These are phyloP conservation scores for Serinus canaria DNA, from an alignment of 2,113 vertebrate species.

Conservation along the genomic window DNA sequence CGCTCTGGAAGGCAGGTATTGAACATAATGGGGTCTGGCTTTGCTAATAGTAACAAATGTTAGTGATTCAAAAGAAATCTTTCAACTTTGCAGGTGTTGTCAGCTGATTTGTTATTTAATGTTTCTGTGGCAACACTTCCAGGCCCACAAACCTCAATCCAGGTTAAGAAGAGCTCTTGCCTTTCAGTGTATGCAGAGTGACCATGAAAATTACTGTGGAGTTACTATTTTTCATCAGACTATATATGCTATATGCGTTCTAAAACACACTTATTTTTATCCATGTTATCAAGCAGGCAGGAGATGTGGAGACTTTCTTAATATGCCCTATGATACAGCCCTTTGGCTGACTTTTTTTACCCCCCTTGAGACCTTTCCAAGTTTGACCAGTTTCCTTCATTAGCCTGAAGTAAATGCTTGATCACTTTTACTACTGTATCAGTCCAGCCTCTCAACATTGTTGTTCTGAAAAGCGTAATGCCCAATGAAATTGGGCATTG, in stretches of 20 bases:
- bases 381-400: background rate
- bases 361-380: background rate
- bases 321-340: background rate
- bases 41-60: background rate
- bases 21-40: background rate
- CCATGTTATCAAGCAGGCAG: background rate
- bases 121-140: background rate
- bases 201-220: constrained; percentile 14
- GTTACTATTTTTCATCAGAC: constrained; percentile 31
- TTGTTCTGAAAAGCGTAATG: background rate
- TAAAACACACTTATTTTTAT: background rate
- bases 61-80: background rate
- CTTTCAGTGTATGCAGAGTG: background rate
- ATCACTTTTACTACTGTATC: background rate
- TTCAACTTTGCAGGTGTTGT: background rate
- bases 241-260: background rate
- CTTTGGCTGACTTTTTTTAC: background rate
- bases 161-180: constrained; percentile 2
- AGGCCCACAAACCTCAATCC: background rate
- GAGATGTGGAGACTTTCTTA: background rate
- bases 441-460: background rate
- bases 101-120: background rate
- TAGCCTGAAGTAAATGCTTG: background rate
- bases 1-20: background rate
- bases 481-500: background rate